phyloP scores from a whole-genome alignment of 2,113 vertebrate species.

The Mixornis gularis region DNA sequence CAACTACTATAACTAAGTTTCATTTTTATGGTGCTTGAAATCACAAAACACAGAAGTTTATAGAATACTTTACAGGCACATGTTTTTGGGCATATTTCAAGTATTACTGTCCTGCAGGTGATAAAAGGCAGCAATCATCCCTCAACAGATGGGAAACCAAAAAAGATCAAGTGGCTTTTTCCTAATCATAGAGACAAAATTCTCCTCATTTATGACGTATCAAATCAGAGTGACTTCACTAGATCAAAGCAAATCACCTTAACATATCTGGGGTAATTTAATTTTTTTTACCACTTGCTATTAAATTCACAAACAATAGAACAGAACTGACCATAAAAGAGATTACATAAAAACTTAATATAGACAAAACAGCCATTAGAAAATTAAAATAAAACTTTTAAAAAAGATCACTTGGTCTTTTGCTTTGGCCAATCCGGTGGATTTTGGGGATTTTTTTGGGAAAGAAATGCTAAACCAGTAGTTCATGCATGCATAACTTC shows the following conservation, averaged over 20 bases:
- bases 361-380: background rate
- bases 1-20: background rate
- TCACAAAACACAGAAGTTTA: background rate
- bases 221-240: background rate
- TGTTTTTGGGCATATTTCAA: background rate
- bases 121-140: background rate
- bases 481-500: background rate
- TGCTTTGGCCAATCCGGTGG: background rate
- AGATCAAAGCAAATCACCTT: background rate
- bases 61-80: fast-evolving
- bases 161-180: background rate
- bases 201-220: background rate
- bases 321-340: background rate
- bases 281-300: background rate
- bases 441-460: background rate
- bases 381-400: background rate
- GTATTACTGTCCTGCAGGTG: background rate
- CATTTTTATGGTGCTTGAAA: background rate
- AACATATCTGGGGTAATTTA: background rate
- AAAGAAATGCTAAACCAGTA: background rate
- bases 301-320: background rate
- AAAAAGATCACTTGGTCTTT: background rate
- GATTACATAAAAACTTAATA: background rate
- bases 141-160: background rate
- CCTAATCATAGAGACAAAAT: background rate